Conservation (phyloP, 2,888 invertebrate genomes). For the Griposia aprilina region DNA sequence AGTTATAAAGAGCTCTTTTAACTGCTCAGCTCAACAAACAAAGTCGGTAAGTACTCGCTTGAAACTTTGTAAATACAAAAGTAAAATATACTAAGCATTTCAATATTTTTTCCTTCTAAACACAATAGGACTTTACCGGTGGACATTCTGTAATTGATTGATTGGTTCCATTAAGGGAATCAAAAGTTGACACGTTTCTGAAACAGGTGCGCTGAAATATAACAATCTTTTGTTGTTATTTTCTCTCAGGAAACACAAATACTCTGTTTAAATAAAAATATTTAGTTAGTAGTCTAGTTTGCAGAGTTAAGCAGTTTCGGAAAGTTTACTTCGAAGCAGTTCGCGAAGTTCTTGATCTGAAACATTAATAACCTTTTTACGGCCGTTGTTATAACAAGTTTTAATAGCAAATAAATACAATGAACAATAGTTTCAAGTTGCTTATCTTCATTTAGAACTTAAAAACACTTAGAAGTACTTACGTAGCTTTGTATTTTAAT, state of each 20-base stretch:
- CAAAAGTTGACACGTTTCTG: conserved; percentile 32
- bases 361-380: conserved; percentile 72
- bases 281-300: conserved; percentile 52
- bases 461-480: conserved; percentile 17
- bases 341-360: conserved; percentile 67
- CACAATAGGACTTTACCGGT: conserved; percentile 27
- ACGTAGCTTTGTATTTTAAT: conserved; percentile 16
- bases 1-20: conserved; percentile 40
- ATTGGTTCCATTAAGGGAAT: conserved; percentile 45
- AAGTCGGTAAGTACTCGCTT: conserved; percentile 43
- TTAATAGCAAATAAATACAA: conserved; percentile 56
- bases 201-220: conserved; percentile 41
- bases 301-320: conserved; percentile 59
- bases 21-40: conserved; percentile 31
- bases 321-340: conserved; percentile 66
- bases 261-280: conserved; percentile 50
- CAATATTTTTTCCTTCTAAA: conserved; percentile 30
- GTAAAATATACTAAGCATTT: conserved; percentile 34
- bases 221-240: conserved; percentile 23
- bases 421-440: conserved; percentile 39
- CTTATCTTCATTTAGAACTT: conserved; percentile 30
- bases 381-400: conserved; percentile 55
- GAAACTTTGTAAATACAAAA: conserved; percentile 52
- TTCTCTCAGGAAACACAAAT: conserved; percentile 24
- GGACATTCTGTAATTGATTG: conserved; percentile 47